Evolutionary conservation across 2,797 vertebrate species (phyloP).

Genomic region (Coluber constrictor): DNA sequence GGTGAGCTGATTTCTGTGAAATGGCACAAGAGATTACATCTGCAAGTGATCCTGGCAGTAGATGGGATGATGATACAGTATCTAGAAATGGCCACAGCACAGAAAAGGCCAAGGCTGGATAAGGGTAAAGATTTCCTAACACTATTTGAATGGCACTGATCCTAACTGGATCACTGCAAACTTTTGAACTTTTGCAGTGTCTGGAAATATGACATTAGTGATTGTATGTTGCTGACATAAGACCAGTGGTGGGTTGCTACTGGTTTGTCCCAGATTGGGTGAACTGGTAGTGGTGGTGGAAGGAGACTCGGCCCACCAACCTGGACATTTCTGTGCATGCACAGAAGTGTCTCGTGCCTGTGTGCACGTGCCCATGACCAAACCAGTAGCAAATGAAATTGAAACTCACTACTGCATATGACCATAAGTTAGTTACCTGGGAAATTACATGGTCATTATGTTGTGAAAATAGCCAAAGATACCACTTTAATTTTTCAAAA

Average conservation of each 20-base stretch:
- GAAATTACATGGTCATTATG: not conserved
- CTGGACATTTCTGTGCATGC: too few species aligned
- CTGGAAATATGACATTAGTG: not conserved
- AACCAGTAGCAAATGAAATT: too few species aligned
- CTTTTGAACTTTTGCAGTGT: not conserved
- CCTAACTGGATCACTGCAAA: not conserved
- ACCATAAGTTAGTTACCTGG: not conserved
- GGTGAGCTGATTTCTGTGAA: not conserved
- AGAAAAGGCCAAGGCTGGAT: not conserved
- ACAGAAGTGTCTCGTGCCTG: too few species aligned
- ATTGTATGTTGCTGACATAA: not conserved
- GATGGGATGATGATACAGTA: not conserved
- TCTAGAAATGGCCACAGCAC: not conserved
- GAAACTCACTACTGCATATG: not conserved
- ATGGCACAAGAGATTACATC: not conserved
- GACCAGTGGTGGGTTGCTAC: too few species aligned
- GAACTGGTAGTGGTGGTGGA: too few species aligned
- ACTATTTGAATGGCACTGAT: not conserved
- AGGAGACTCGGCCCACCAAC: too few species aligned
- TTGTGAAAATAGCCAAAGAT: not conserved
- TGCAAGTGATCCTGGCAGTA: not conserved
- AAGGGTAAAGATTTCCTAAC: not conserved
- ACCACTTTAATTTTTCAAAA: not conserved
- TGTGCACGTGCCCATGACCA: too few species aligned
- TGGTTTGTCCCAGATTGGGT: too few species aligned